These are phyloP conservation scores for Aphelenchoides fujianensis DNA, from an alignment of 1,140 invertebrate species.

Conservation along the genomic window DNA sequence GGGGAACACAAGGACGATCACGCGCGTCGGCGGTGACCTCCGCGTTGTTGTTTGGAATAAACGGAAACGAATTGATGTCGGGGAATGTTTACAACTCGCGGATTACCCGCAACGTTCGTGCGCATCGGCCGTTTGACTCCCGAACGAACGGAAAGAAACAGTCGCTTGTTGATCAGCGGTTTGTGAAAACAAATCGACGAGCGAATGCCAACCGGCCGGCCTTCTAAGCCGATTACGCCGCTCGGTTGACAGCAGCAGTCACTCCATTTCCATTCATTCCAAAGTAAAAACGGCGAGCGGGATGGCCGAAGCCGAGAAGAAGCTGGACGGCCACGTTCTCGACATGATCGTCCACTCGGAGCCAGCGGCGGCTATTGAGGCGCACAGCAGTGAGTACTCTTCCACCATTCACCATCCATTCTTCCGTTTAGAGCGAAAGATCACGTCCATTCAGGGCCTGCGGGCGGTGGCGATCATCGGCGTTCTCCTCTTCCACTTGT, in stretches of 20 bases:
- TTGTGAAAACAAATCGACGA: not conserved
- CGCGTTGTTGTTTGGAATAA: not conserved
- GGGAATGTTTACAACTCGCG: not conserved
- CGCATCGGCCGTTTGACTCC: not conserved
- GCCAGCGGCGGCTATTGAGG: not conserved
- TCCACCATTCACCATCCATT: not conserved
- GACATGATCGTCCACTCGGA: not conserved
- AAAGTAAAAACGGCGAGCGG: not conserved
- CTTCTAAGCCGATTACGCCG: not conserved
- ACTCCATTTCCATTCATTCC: not conserved
- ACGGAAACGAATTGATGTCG: not conserved
- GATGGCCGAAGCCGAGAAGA: not conserved
- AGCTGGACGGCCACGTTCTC: not conserved
- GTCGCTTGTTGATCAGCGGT: not conserved
- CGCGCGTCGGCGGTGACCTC: too few relatives aligned
- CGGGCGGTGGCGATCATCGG: constrained; percentile 25
- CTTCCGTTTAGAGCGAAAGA: not conserved
- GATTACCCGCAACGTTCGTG: not conserved
- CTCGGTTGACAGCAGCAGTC: not conserved
- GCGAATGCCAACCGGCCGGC: not conserved
- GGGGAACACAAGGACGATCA: not conserved
- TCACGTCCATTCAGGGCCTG: constrained; percentile 20
- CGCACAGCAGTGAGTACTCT: not conserved
- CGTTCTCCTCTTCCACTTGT: constrained; percentile 29
- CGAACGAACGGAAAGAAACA: too few relatives aligned